Conservation (phyloP, 2,113 vertebrate genomes). For the Oophaga pumilio region DNA sequence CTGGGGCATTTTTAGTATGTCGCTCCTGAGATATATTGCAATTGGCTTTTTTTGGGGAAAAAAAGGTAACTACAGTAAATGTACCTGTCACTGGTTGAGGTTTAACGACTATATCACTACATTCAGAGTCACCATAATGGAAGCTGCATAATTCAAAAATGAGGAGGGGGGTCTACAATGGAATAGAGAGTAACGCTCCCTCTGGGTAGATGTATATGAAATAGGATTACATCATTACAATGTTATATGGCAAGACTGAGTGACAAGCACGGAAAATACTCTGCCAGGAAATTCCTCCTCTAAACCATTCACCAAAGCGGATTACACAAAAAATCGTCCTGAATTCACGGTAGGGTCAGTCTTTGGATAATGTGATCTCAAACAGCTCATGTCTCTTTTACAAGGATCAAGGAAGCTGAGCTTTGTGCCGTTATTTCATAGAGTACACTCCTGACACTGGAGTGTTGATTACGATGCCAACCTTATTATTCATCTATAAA, state of each 20-base stretch:
- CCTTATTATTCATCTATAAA: no score
- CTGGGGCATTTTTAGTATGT: no score
- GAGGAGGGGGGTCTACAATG: accelerated
- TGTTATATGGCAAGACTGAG: background rate
- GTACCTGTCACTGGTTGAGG: background rate
- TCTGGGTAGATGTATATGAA: background rate
- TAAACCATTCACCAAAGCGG: slow-evolving; percentile 52
- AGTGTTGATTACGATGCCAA: no score
- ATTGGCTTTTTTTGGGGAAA: background rate
- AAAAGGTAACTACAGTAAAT: background rate
- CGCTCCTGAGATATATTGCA: no score
- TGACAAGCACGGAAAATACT: background rate
- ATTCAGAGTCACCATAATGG: background rate
- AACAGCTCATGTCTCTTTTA: no score
- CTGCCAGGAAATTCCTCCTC: background rate
- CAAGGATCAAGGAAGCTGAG: no score
- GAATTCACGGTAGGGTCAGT: background rate
- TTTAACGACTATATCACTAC: background rate
- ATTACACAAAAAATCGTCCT: background rate
- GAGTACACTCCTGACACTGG: no score
- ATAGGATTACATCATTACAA: background rate
- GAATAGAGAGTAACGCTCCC: background rate
- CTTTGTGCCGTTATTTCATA: no score
- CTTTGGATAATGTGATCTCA: background rate
- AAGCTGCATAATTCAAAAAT: accelerated